Base-by-base conservation (phyloP, 1,140 invertebrate species). In the Psilanteris sp. region DNA sequence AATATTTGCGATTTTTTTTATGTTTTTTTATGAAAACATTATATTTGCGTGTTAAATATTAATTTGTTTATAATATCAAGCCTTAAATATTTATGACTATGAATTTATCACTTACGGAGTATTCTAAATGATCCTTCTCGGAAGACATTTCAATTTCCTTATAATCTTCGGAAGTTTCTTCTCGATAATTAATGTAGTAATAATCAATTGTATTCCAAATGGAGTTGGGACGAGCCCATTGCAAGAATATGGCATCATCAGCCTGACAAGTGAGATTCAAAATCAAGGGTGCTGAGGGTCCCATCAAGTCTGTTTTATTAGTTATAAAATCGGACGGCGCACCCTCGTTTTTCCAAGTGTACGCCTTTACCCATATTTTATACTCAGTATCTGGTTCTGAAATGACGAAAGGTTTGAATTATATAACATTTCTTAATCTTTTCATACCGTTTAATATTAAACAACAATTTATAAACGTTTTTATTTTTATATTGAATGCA, bases 281-380 rank as follows among this genome's bases (percentile, higher is more conserved):
- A 80, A 97, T 93, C 61, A 90, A 85, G 0, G 96, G 96, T 2
- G 94, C 89, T 68, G 91, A 93, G 4, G 96, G 96, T 2, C 94
- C 94, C 36, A 90, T 90, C 20, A 97, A 93, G 87, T 97, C 96
- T 0, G 95, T 96, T 48, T 91, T 90, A 16, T 93, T 92, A 39
- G 91, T 90, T 34, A 96, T 90, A 1, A 91, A 87, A 68, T 93
- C 91, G 4, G 95, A 96, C 14, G 91, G 88, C 73, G 93, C 91
- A 26, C 94, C 93, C 84, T 94, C 93, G 84, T 93, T 90, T 81
- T 92, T 92, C 79, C 88, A 89, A 4, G 93, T 94, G 78, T 91
- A 92, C 8, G 95, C 95, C 80, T 95, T 94, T 5, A 96, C 92
- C 91, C 93, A 96, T 72, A 97, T 92, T 84, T 93, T 94, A 85